Conservation (phyloP, 2,113 vertebrate species). For the Syrmaticus mikado region DNA sequence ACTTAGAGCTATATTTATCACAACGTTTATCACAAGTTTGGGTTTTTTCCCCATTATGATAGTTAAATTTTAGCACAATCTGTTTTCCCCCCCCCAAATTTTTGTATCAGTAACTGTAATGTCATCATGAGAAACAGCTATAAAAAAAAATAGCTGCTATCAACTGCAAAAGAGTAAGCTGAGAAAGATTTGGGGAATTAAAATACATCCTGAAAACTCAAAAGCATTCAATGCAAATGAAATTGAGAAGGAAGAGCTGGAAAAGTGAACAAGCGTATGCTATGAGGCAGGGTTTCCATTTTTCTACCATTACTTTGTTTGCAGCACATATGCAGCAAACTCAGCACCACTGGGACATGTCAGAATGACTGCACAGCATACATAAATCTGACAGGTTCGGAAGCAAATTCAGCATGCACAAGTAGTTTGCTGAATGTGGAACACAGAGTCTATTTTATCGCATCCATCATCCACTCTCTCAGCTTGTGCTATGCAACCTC, state of each 20-base stretch:
- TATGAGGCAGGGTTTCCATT: neutral
- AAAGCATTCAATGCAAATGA: neutral
- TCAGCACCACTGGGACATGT: neutral
- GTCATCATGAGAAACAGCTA: neutral
- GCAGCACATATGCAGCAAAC: neutral
- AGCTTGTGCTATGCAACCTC: neutral
- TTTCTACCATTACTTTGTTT: neutral
- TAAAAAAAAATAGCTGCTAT: neutral
- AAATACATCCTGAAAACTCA: neutral
- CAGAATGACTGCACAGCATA: rapidly evolving
- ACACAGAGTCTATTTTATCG: rapidly evolving
- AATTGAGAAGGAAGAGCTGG: neutral
- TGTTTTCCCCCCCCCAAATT: neutral
- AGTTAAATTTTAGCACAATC: neutral
- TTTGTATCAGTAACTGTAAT: neutral
- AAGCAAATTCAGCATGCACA: neutral
- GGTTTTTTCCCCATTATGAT: neutral
- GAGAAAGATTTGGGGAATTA: neutral
- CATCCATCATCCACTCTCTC: neutral
- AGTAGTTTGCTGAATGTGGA: neutral
- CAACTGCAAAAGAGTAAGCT: neutral
- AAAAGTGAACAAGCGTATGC: rapidly evolving
- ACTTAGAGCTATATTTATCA: neutral
- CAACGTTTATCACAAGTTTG: neutral
- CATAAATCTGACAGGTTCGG: neutral